Percentiles rank a stretch among this genome's conserved stretches.
These are phyloP conservation scores for Eospalax fontanierii DNA, from an alignment of 2,797 vertebrate genomes.

Conservation along the genomic window DNA sequence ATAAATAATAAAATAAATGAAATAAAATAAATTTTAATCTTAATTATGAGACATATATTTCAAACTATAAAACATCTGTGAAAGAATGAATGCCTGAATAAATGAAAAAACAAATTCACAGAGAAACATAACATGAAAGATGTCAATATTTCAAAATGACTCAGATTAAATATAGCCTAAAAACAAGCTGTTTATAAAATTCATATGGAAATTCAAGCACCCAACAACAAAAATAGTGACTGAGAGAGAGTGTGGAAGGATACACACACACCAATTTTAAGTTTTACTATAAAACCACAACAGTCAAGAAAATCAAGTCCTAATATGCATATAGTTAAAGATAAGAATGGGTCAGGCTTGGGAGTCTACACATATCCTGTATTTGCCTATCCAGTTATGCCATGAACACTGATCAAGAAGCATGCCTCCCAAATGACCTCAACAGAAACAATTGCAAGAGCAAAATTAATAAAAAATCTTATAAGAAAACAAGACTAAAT, in stretches of 20 bases:
- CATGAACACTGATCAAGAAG: neutral
- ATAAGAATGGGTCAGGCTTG: neutral
- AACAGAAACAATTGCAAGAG: neutral
- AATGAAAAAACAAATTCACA: neutral
- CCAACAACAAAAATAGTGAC: neutral
- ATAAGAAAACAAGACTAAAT: neutral
- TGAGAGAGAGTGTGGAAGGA: neutral
- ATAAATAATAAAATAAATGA: neutral
- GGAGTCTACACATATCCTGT: neutral
- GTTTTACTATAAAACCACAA: neutral
- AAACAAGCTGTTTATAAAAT: slow-evolving; percentile 37
- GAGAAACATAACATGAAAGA: neutral
- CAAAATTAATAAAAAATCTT: neutral
- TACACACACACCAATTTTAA: neutral
- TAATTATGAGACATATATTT: neutral
- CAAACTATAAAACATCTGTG: neutral
- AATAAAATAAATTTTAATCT: no score
- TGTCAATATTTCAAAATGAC: neutral
- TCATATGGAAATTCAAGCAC: neutral
- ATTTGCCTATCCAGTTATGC: neutral
- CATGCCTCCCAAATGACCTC: no score
- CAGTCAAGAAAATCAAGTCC: neutral
- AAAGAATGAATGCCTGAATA: neutral
- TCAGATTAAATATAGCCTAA: neutral
- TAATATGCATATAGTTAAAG: neutral